Conservation (phyloP, 1,140 invertebrate genomes). For the Drosophila punjabiensis region DNA sequence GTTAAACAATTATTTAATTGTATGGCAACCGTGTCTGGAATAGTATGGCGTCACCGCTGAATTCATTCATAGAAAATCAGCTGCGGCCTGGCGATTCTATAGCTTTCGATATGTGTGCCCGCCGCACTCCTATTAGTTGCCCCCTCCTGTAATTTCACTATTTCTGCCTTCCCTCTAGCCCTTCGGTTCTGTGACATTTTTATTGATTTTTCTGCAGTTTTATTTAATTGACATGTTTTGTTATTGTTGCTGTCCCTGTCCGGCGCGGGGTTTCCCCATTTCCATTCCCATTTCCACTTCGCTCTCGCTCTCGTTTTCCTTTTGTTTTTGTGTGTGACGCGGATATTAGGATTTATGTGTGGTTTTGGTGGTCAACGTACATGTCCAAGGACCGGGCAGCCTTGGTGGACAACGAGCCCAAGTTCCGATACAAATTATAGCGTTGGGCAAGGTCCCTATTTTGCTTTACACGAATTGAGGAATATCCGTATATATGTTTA, state of each 20-base stretch:
- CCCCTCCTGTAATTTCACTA: conserved; percentile 35
- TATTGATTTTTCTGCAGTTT: conserved; percentile 83
- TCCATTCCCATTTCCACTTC: not conserved
- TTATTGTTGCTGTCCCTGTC: conserved; percentile 75
- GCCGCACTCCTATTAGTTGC: not conserved
- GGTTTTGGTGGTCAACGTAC: conserved; percentile 75
- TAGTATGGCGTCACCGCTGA: conserved; percentile 58
- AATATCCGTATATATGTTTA: conserved; percentile 17
- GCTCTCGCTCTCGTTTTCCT: not conserved
- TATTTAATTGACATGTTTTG: conserved; percentile 84
- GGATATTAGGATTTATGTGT: conserved; percentile 37
- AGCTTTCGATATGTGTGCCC: conserved; percentile 5
- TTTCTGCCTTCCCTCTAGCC: conserved; percentile 14
- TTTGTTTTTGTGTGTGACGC: conserved; percentile 49
- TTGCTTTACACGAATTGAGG: conserved; percentile 1
- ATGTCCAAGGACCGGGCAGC: conserved; percentile 72
- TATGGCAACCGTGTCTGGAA: conserved; percentile 19
- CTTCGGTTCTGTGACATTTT: conserved; percentile 49
- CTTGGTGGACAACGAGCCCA: conserved; percentile 32
- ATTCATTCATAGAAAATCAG: conserved; percentile 69
- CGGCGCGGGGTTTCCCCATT: conserved; percentile 14
- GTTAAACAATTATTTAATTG: conserved; percentile 78
- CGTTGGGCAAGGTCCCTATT: conserved; percentile 60
- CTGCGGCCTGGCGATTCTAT: conserved; percentile 22
- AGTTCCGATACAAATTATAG: conserved; percentile 64